phyloP scores from a whole-genome alignment of 2,888 invertebrate genomes.

The Schrankia costaestrigalis region DNA sequence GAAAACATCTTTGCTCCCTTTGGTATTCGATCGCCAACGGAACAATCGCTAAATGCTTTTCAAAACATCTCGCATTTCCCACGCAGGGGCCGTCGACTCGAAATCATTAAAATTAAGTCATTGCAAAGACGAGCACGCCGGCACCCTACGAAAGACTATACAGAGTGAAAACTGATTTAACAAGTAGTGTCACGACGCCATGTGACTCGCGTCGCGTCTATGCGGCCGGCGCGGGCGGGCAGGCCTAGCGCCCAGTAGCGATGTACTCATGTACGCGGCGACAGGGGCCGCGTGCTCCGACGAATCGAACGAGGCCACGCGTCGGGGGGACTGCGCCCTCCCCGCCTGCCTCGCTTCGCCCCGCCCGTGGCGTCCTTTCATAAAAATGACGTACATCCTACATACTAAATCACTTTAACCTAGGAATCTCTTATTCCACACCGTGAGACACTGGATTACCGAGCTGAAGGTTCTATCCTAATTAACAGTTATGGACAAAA shows the following conservation, averaged over 20 bases:
- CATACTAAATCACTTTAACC: constrained; percentile 74
- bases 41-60: constrained; percentile 62
- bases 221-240: no score
- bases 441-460: constrained; percentile 70
- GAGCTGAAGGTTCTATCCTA: constrained; percentile 67
- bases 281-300: constrained; percentile 58
- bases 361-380: constrained; percentile 61
- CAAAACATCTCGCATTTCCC: constrained; percentile 39
- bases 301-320: constrained; percentile 79
- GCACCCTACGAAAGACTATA: constrained; percentile 54
- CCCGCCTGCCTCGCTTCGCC: constrained; percentile 40
- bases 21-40: constrained; percentile 60
- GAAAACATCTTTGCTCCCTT: constrained; percentile 59
- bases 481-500: constrained; percentile 73
- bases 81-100: constrained; percentile 30
- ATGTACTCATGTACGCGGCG: constrained; percentile 67
- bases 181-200: constrained; percentile 57
- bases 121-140: constrained; percentile 24
- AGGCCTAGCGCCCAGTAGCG: constrained; percentile 44
- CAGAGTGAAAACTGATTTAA: constrained; percentile 54
- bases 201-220: constrained; percentile 45
- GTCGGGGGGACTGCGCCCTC: constrained; percentile 37
- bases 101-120: constrained; percentile 8
- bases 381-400: constrained; percentile 70
- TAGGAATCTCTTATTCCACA: constrained; percentile 77